These are phyloP conservation scores for Teleiodes luculella DNA, from an alignment of 2,888 invertebrate species.

Conservation along the genomic window DNA sequence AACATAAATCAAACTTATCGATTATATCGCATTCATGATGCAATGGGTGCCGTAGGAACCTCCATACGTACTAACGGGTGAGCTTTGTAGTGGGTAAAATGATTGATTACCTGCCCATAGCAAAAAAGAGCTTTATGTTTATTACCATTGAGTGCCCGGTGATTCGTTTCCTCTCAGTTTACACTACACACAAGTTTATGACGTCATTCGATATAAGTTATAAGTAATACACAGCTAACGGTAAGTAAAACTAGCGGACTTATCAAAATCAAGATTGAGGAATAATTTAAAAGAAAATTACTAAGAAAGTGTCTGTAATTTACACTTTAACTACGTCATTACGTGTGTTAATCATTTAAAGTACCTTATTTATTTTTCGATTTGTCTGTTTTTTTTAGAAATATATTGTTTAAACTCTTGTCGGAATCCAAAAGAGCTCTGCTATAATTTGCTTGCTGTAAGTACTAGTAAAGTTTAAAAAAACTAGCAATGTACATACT, in stretches of 20 bases:
- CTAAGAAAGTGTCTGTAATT: no score
- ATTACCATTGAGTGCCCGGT: background rate
- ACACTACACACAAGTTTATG: background rate
- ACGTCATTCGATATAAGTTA: background rate
- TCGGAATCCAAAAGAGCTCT: no score
- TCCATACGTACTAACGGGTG: background rate
- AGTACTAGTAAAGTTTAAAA: no score
- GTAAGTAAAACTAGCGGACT: background rate
- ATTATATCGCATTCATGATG: background rate
- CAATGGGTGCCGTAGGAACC: slow-evolving; percentile 5
- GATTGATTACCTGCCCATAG: slow-evolving; percentile 9
- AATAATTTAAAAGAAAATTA: no score
- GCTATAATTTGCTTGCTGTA: no score
- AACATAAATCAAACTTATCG: slow-evolving; percentile 2
- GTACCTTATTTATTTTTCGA: no score
- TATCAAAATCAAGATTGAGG: background rate
- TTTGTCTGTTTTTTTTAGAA: no score
- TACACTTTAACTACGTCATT: no score
- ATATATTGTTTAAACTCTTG: no score
- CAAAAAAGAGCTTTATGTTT: slow-evolving; percentile 11
- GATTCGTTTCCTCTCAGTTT: slow-evolving; percentile 5
- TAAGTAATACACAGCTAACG: background rate
- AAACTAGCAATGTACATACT: no score
- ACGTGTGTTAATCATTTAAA: no score
- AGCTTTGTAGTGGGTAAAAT: background rate